Conservation (phyloP, 2,888 invertebrate species). For the Lypha dubia region DNA sequence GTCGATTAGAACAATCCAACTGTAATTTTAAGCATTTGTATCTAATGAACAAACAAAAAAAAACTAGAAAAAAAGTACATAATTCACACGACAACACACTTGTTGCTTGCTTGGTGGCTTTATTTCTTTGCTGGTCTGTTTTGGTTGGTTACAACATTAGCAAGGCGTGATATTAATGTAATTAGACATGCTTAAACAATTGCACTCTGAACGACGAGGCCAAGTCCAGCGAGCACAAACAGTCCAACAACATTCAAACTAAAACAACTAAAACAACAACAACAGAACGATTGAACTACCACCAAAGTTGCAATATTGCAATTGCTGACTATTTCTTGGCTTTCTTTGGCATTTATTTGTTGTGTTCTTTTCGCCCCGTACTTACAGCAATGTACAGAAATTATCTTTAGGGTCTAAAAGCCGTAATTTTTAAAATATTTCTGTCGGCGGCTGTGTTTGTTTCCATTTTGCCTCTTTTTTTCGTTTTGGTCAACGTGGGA, state of each 20-base stretch:
- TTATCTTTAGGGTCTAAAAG: conserved; percentile 36
- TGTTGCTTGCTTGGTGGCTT: conserved; percentile 59
- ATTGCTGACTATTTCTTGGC: conserved; percentile 9
- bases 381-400: conserved; percentile 17
- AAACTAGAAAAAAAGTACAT: conserved; percentile 1
- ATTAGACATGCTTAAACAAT: conserved; percentile 70
- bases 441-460: conserved; percentile 28
- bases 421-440: conserved; percentile 49
- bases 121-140: conserved; percentile 18
- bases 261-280: conserved; percentile 18
- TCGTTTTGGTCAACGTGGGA: no score
- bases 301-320: conserved; percentile 53
- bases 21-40: conserved; percentile 65
- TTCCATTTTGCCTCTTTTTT: conserved; percentile 13
- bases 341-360: conserved; percentile 35
- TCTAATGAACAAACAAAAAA: conserved; percentile 43
- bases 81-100: conserved; percentile 72
- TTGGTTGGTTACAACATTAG: conserved; percentile 55
- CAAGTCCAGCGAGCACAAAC: no score
- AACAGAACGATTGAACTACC: conserved; percentile 38
- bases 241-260: no score
- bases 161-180: conserved; percentile 71
- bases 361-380: conserved; percentile 29
- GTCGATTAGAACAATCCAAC: conserved; percentile 61
- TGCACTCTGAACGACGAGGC: conserved; percentile 26